Evolutionary conservation across 2,888 invertebrate species (phyloP), one percentile per base, ranked within the genome.

Genomic region (Ectemnius continuus): DNA sequence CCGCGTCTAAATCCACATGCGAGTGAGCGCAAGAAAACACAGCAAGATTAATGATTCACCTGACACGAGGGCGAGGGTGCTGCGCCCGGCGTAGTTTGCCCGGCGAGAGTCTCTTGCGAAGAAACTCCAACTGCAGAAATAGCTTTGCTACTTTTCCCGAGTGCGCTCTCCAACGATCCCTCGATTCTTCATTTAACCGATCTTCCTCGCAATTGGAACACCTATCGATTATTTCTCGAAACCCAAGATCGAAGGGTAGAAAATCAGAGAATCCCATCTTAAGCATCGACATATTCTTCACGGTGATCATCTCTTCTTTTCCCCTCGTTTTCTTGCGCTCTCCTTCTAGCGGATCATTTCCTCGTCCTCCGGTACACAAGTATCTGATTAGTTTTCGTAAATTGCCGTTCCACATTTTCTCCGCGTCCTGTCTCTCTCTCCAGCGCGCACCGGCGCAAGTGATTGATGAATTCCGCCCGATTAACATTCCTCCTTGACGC

Each of bases 41-140:
- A 87, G 88, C 81, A 90, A 90, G 90, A 91, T 91, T 91, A 90
- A 91, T 91, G 90, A 90, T 90, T 88, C 86, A 86, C 87, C 88
- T 88, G 90, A 89, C 90, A 89, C 68, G 81, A 78, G 85, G 84
- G 80, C 82, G 84, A 86, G 85, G 84, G 83, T 81, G 84, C 61
- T 67, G 72, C 80, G 82, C 82, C 82, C 80, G 80, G 73, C 83
- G 80, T 76, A 61, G 80, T 82, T 82, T 73, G 73, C 75, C 77
- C 76, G 81, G 80, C 60, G 83, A 59, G 84, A 81, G 75, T 78
- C 70, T 36, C 36, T 36, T 11, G 76, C 77, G 80, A 81, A 80
- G 73, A 80, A 80, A 79, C 78, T 65, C 83, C 77, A 76, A 80
- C 80, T 77, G 85, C 82, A 82, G 80, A 84, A 86, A 85, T 86